Percentiles rank a stretch among this genome's conserved stretches.
phyloP scores from a whole-genome alignment of 2,797 vertebrate genomes.

The Ctenochaetus hawaiiensis region DNA sequence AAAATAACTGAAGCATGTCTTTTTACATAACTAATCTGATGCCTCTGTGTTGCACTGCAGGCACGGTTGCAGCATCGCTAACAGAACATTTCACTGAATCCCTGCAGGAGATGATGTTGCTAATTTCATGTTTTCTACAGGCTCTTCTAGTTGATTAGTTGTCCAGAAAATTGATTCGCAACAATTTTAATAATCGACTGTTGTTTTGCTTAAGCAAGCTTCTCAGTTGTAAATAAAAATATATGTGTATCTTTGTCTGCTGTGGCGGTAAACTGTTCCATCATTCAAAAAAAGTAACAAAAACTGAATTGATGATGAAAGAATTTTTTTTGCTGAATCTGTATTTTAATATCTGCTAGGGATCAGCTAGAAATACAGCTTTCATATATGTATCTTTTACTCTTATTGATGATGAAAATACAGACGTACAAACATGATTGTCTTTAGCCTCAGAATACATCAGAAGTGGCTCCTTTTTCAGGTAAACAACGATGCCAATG shows the following conservation, averaged over 20 bases:
- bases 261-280: no score
- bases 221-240: no score
- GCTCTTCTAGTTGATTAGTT: no score
- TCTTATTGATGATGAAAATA: background rate
- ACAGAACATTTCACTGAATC: background rate
- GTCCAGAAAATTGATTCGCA: no score
- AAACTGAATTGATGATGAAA: background rate
- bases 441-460: background rate
- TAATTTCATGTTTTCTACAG: background rate
- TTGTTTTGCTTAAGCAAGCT: no score
- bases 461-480: background rate
- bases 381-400: background rate
- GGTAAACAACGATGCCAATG: background rate
- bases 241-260: no score
- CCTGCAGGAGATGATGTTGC: background rate
- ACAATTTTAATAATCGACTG: no score
- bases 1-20: background rate
- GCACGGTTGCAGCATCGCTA: background rate
- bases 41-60: background rate
- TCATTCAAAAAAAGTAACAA: background rate
- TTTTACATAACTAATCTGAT: slow-evolving; percentile 17
- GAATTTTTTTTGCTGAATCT: background rate
- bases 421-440: no score
- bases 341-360: background rate
- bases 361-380: background rate